Percentiles rank a stretch among this genome's conserved stretches.
Conservation (phyloP, 2,888 invertebrate species). For the Platerodrilus igneus region DNA sequence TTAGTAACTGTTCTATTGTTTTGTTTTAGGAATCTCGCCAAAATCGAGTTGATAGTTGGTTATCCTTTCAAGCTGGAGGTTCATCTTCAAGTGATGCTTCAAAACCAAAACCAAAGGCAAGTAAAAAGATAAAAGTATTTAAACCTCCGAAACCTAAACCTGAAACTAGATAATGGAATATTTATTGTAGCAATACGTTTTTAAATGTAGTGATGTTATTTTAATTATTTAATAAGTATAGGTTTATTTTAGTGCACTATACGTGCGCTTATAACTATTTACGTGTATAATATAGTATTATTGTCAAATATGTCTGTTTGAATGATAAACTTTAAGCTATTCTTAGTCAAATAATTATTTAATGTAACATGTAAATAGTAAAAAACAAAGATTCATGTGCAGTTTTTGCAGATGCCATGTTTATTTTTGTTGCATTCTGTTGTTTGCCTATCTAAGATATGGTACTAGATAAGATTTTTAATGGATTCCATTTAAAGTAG, state of each 20-base stretch:
- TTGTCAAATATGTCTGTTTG: background rate
- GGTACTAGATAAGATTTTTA: too few species aligned
- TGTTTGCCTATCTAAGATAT: too few species aligned
- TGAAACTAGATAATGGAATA: conserved; percentile 70
- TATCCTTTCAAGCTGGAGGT: conserved; percentile 73
- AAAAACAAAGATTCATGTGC: too few species aligned
- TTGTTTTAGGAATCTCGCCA: conserved; percentile 76
- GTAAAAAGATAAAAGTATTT: conserved; percentile 76
- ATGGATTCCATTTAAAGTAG: too few species aligned
- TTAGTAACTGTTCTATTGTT: conserved; percentile 17
- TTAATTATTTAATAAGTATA: background rate
- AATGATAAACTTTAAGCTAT: too few species aligned
- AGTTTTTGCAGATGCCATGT: too few species aligned
- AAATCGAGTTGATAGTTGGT: conserved; percentile 89
- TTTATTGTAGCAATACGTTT: too few species aligned
- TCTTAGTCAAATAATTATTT: too few species aligned
- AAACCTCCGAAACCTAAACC: conserved; percentile 92
- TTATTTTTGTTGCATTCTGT: too few species aligned
- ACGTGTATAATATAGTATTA: background rate
- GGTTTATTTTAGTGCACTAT: background rate
- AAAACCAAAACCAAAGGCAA: conserved; percentile 69
- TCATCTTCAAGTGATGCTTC: too few species aligned
- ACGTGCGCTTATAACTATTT: background rate
- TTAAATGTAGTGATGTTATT: background rate
- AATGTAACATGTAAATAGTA: too few species aligned